Evolutionary conservation across 2,888 invertebrate species (phyloP).

Genomic region (Spialia ferax): DNA sequence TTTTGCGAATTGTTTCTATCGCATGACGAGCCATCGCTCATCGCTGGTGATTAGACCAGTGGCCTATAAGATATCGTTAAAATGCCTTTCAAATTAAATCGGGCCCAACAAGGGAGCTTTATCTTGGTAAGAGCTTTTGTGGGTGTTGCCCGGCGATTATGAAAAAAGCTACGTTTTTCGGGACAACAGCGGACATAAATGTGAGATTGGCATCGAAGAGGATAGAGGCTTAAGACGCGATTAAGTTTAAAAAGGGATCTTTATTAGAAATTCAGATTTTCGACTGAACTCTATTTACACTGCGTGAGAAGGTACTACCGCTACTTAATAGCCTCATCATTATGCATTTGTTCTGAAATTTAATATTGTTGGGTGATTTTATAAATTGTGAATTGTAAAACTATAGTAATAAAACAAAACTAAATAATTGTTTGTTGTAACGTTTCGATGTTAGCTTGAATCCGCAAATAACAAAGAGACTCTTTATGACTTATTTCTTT

Average conservation of each 20-base stretch:
- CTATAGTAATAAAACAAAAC: too few relatives aligned
- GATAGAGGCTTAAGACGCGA: neutral
- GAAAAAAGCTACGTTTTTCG: conserved; percentile 6
- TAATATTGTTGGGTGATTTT: too few relatives aligned
- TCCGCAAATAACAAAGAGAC: too few relatives aligned
- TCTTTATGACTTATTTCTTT: too few relatives aligned
- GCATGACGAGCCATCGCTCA: neutral
- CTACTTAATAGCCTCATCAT: too few relatives aligned
- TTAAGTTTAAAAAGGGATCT: conserved; percentile 7
- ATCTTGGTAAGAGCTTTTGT: conserved; percentile 24
- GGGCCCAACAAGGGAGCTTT: conserved; percentile 8
- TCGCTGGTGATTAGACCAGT: neutral
- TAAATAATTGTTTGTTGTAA: too few relatives aligned
- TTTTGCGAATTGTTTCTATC: neutral
- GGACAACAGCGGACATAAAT: conserved; percentile 24
- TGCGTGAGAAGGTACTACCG: too few relatives aligned
- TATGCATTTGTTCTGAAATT: neutral
- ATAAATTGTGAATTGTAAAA: too few relatives aligned
- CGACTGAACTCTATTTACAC: neutral
- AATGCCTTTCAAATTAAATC: conserved; percentile 32
- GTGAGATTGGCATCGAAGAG: conserved; percentile 17
- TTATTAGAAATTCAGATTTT: conserved; percentile 1
- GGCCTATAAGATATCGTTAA: conserved; percentile 8
- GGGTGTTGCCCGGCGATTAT: conserved; percentile 31
- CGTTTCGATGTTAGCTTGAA: too few relatives aligned